phyloP scores from a whole-genome alignment of 2,113 vertebrate species.

The Pangasianodon hypophthalmus region DNA sequence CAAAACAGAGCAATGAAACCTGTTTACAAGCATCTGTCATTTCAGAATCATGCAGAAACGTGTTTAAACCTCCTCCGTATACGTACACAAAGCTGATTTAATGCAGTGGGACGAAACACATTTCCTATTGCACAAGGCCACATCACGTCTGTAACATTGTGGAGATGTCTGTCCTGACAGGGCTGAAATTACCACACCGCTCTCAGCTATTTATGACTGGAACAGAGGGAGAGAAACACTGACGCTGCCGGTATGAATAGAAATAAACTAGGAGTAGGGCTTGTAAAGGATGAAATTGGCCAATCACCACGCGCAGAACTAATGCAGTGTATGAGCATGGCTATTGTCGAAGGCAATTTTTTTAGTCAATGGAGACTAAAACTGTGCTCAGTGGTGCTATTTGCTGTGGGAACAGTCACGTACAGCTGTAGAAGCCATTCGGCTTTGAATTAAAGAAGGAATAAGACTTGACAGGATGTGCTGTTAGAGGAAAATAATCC shows the following conservation, averaged over 20 bases:
- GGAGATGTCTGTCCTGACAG: background rate
- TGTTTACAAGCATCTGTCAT: background rate
- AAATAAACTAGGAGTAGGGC: background rate
- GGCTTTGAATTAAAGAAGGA: background rate
- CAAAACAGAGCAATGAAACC: background rate
- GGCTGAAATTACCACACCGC: background rate
- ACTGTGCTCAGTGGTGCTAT: background rate
- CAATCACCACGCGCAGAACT: background rate
- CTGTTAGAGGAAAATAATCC: background rate
- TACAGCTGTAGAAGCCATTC: background rate
- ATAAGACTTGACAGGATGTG: background rate
- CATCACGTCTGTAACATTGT: background rate
- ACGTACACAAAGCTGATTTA: background rate
- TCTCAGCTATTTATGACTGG: background rate
- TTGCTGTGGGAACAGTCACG: background rate
- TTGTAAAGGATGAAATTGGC: background rate
- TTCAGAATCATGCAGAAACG: background rate
- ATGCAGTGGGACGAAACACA: background rate
- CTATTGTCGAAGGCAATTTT: background rate
- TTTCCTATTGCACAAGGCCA: background rate
- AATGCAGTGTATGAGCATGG: background rate
- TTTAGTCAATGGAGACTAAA: background rate
- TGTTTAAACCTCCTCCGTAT: background rate
- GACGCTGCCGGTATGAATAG: background rate
- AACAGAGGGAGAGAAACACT: background rate